Percentiles rank a stretch among this genome's conserved stretches.
phyloP scores from a whole-genome alignment of 2,797 vertebrate species.

The Prunella strophiata region DNA sequence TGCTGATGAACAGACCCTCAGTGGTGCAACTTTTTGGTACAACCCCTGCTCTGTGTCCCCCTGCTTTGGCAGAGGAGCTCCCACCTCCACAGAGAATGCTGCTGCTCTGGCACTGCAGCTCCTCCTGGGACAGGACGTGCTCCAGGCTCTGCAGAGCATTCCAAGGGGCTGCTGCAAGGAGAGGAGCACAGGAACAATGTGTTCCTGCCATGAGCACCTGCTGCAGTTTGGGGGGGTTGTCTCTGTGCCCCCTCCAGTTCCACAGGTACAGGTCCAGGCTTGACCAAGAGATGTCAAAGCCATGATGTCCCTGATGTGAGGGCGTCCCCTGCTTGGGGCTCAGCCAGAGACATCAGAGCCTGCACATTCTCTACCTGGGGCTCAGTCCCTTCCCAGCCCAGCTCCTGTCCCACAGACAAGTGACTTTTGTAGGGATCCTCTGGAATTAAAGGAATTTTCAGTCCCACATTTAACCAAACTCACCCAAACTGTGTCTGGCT shows the following conservation, averaged over 20 bases:
- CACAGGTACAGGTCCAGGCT: background rate
- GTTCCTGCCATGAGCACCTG: background rate
- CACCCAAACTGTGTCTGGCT: rapidly evolving
- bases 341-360: background rate
- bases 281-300: background rate
- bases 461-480: background rate
- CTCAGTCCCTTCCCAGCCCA: background rate
- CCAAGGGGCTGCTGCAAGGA: background rate
- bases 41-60: background rate
- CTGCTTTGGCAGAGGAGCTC: background rate
- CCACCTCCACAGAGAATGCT: background rate
- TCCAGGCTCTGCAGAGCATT: rapidly evolving
- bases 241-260: background rate
- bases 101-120: rapidly evolving
- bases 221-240: background rate
- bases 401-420: rapidly evolving
- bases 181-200: rapidly evolving
- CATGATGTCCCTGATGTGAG: rapidly evolving
- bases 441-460: background rate
- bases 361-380: background rate
- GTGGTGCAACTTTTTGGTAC: background rate
- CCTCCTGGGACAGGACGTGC: rapidly evolving
- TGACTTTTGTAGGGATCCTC: rapidly evolving
- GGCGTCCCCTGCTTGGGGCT: rapidly evolving
- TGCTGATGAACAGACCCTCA: background rate